phyloP scores from a whole-genome alignment of 2,797 vertebrate species.

The Argyrosomus regius region DNA sequence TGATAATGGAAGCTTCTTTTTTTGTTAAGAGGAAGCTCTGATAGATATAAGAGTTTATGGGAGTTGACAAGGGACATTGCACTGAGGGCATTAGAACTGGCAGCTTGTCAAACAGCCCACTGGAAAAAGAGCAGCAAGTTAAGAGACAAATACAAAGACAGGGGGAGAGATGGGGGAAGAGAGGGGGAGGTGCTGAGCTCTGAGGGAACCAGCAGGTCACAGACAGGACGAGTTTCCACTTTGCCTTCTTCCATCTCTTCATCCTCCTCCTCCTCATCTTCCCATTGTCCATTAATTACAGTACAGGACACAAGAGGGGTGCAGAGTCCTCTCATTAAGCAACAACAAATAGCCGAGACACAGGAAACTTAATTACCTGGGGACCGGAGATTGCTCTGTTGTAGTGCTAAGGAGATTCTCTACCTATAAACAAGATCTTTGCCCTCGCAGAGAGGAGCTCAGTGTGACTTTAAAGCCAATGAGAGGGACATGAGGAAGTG shows the following conservation, averaged over 20 bases:
- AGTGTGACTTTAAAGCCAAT: slow-evolving; percentile 48
- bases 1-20: slow-evolving; percentile 85
- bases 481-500: slow-evolving; percentile 15
- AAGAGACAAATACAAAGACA: slow-evolving; percentile 78
- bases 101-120: slow-evolving; percentile 87
- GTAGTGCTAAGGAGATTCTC: slow-evolving; percentile 53
- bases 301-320: slow-evolving; percentile 63
- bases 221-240: slow-evolving; percentile 61
- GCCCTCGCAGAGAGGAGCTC: slow-evolving; percentile 38
- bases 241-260: slow-evolving; percentile 51
- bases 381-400: slow-evolving; percentile 63
- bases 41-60: slow-evolving; percentile 87
- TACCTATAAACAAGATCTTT: slow-evolving; percentile 59
- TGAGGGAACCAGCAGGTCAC: slow-evolving; percentile 67
- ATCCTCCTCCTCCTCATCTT: slow-evolving; percentile 63
- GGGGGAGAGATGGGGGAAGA: not conserved
- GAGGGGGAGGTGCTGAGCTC: not conserved
- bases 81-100: slow-evolving; percentile 87
- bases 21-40: slow-evolving; percentile 80
- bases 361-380: slow-evolving; percentile 72
- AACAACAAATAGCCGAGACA: slow-evolving; percentile 72
- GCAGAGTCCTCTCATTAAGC: slow-evolving; percentile 74
- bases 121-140: slow-evolving; percentile 83
- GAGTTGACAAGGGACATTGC: slow-evolving; percentile 88
- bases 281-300: slow-evolving; percentile 74